Evolutionary conservation across 2,797 vertebrate species (phyloP).

Genomic region (Mastacembelus armatus): DNA sequence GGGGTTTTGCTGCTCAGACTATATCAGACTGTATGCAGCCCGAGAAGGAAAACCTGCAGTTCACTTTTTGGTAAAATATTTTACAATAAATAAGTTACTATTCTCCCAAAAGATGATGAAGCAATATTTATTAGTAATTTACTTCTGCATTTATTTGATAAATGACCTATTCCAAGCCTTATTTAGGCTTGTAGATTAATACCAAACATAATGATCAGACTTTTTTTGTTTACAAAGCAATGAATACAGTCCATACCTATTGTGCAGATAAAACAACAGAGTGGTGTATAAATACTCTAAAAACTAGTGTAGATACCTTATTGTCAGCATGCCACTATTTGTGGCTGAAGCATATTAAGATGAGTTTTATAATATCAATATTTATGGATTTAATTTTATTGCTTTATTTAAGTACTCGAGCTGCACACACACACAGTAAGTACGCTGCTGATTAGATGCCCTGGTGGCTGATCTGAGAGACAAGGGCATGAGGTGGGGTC

Average conservation of each 20-base stretch:
- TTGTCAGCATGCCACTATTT: slow-evolving; percentile 50
- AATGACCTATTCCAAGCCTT: too few relatives aligned
- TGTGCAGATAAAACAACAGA: slow-evolving; percentile 50
- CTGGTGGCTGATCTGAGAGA: slow-evolving; percentile 35
- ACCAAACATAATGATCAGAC: slow-evolving; percentile 42
- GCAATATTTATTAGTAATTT: too few relatives aligned
- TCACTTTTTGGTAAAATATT: too few relatives aligned
- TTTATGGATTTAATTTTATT: slow-evolving; percentile 35
- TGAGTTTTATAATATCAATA: slow-evolving; percentile 34
- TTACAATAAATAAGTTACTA: too few relatives aligned
- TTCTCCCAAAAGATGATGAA: too few relatives aligned
- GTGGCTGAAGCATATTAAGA: slow-evolving; percentile 39
- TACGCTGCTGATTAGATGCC: slow-evolving; percentile 41
- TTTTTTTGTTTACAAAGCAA: slow-evolving; percentile 48
- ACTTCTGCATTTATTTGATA: too few relatives aligned
- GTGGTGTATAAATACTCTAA: slow-evolving; percentile 50
- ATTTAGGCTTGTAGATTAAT: too few relatives aligned
- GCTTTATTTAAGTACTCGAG: slow-evolving; percentile 37
- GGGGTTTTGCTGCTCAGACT: slow-evolving; percentile 12
- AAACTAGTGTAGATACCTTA: slow-evolving; percentile 60
- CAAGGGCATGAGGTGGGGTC: slow-evolving; percentile 33
- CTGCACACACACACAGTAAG: slow-evolving; percentile 13
- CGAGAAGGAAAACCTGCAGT: slow-evolving; percentile 3
- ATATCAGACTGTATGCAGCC: background rate
- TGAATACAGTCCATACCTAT: slow-evolving; percentile 29